Evolutionary conservation across 2,888 invertebrate genomes (phyloP), one percentile per base, ranked within the genome.

Genomic region (Lithophane ornitopus): DNA sequence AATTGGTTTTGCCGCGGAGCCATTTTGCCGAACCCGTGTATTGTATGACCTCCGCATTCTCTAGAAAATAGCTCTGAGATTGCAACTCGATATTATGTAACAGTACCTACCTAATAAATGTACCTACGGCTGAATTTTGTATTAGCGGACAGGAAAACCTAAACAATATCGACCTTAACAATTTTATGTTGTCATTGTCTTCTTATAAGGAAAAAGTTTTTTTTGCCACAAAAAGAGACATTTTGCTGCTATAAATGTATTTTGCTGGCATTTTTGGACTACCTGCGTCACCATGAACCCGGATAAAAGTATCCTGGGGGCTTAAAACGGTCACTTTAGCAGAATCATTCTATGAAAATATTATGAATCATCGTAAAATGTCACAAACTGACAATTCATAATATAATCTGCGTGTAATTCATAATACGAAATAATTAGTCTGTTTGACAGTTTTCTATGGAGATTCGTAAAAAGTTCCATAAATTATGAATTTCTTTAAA

Each of bases 1-100:
- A 90, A 91, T 91, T 90, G 91, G 87, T 89, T 89, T 84, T 70
- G 81, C 73, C 71, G 67, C 46, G 78, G 67, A 85, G 73, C 74
- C 78, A 81, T 82, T 87, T 73, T n/a, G 74, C 67, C 71, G 79
- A 71, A 78, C 76, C 74, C 78, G 39, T 71, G 74, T 82, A 87
- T 85, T 85, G 83, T 79, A 83, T 80, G 88, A 85, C 82, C 87
- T 85, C 84, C 82, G 83, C 85, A 76, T 86, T 87, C 87, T 84
- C 22, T 79, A 76, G 78, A 75, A 87, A 88, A 89, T 88, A 80
- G 76, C 79, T 81, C 75, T 73, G 76, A 86, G 85, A 88, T 89
- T 87, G 83, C 82, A 85, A 76, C 77, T 58, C 52, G 63, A 79
- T 81, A 78, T 85, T 83, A 52, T 66, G 65, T 85, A 86, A 76